These are phyloP conservation scores for Caenorhabditis afra DNA, from an alignment of 2,888 invertebrate species.

Conservation along the genomic window DNA sequence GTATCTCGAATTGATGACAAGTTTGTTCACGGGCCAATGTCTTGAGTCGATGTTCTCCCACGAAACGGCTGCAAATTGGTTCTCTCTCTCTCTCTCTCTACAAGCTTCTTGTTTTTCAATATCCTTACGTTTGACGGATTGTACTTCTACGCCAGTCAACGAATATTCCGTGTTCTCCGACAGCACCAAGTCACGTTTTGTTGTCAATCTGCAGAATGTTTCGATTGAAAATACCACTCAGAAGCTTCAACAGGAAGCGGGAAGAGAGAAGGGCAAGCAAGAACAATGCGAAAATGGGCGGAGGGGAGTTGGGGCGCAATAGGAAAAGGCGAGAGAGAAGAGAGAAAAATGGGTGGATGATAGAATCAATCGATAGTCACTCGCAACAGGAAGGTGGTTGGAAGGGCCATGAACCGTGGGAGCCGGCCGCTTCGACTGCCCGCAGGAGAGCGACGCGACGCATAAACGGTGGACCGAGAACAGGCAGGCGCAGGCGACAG, in stretches of 20 bases:
- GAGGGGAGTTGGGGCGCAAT: neutral
- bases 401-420: slow-evolving; percentile 8
- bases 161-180: slow-evolving; percentile 45
- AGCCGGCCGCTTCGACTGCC: too few relatives aligned
- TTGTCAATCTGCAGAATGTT: slow-evolving; percentile 29
- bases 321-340: neutral
- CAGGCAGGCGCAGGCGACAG: too few relatives aligned
- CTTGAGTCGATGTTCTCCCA: slow-evolving; percentile 52
- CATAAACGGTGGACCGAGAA: too few relatives aligned
- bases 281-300: neutral
- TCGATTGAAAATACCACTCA: too few relatives aligned
- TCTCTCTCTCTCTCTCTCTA: too few relatives aligned
- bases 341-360: neutral
- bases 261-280: neutral
- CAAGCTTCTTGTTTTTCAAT: neutral
- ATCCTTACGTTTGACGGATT: slow-evolving; percentile 35
- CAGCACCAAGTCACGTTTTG: slow-evolving; percentile 45
- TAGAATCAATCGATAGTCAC: slow-evolving; percentile 7
- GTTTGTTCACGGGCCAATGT: slow-evolving; percentile 63
- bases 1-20: slow-evolving; percentile 62
- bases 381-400: neutral
- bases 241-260: neutral
- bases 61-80: slow-evolving; percentile 30
- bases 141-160: slow-evolving; percentile 51
- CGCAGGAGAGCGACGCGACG: too few relatives aligned